Base-by-base conservation (phyloP, 1,140 invertebrate genomes). In the Listronotus oregonensis region DNA sequence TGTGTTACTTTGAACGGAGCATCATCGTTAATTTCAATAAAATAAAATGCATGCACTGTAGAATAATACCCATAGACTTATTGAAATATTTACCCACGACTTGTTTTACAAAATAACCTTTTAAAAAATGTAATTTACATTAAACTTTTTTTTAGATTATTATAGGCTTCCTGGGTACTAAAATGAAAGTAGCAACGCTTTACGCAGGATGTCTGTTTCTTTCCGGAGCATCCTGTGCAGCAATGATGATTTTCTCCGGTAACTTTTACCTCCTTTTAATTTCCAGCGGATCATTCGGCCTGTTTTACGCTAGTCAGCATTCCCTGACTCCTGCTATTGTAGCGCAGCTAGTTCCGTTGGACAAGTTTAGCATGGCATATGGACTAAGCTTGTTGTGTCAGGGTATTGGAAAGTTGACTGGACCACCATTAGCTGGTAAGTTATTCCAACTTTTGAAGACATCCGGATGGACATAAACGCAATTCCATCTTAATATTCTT, bases 161-260 rank as follows among this genome's bases (percentile, higher is more conserved):
- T 8, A 84, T 95, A 21, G 95, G 95, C 0, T 95, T 92, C 84
- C 84, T 94, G 34, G 95, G 95, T 1, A 95, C 97, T 78, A 85
- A 89, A 70, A 87, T 93, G 76, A 90, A 92, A 75, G 86, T 92
- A 10, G 88, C 86, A 34, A 88, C 93, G 69, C 88, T 91, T 0
- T 95, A 94, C 77, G 87, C 90, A 0, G 73, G 85, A 15, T 94
- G 91, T 68, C 85, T 94, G 63, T 77, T 90, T 4, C 67, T 90
- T 0, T 93, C 92, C 70, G 93, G 92, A 1, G 71, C 87, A 0
- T 84, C 87, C 0, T 88, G 87, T 10, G 80, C 87, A 14, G 73
- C 88, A 6, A 90, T 94, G 81, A 90, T 91, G 0, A 77, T 89
- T 9, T 81, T 87, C 27, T 83, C 84, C 0, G 79, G 81, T 52